A percentile compares a stretch with the other conserved stretches of the same genome.
phyloP scores from a whole-genome alignment of 1,140 invertebrate species.

The Drosophila eugracilis region DNA sequence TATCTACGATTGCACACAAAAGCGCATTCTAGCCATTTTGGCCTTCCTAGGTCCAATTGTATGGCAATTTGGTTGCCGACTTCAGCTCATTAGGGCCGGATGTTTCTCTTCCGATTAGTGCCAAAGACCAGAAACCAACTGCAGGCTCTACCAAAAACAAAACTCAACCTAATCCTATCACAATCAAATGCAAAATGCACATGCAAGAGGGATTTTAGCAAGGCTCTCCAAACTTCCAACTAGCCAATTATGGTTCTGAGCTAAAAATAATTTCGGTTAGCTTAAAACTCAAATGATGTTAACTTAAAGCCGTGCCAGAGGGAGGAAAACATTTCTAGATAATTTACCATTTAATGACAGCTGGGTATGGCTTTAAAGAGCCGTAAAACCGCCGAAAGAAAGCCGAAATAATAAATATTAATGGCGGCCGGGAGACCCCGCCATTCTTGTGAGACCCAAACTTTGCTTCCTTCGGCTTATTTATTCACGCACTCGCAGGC shows the following conservation, averaged over 20 bases:
- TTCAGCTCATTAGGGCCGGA: slow-evolving; percentile 25
- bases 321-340: slow-evolving; percentile 56
- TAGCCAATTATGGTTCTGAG: not conserved
- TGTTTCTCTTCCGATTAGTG: slow-evolving; percentile 7
- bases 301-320: slow-evolving; percentile 9
- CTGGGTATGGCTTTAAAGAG: slow-evolving; percentile 58
- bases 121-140: slow-evolving; percentile 3
- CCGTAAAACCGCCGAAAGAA: slow-evolving; percentile 47
- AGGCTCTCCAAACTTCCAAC: not conserved
- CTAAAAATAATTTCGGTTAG: not conserved
- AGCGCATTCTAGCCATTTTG: too few relatives aligned
- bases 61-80: not conserved
- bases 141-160: slow-evolving; percentile 5
- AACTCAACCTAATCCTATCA: slow-evolving; percentile 33
- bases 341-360: slow-evolving; percentile 61
- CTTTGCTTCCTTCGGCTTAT: slow-evolving; percentile 50
- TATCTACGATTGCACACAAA: slow-evolving; percentile 22
- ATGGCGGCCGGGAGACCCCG: slow-evolving; percentile 36
- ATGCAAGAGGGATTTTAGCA: not conserved
- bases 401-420: slow-evolving; percentile 74
- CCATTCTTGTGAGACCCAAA: slow-evolving; percentile 18
- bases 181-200: slow-evolving; percentile 62
- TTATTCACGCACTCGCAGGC: slow-evolving; percentile 63
- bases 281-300: slow-evolving; percentile 8
- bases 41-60: slow-evolving; percentile 5